Conservation (phyloP, 1,140 invertebrate species). For the Psix sp. region DNA sequence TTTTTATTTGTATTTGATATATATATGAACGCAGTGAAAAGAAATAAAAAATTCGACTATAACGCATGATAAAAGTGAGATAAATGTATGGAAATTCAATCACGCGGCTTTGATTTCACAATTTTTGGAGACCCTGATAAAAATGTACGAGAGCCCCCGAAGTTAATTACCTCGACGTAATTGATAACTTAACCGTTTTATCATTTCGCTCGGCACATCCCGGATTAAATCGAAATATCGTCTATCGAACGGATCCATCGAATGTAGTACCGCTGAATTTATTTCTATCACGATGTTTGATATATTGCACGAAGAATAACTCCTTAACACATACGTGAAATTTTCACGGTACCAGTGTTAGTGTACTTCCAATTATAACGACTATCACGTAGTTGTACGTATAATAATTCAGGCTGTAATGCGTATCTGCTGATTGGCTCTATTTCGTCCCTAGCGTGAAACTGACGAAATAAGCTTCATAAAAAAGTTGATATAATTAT, state of each 20-base stretch:
- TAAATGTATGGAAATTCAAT: slow-evolving; percentile 49
- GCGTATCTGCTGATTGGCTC: slow-evolving; percentile 19
- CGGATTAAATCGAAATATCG: slow-evolving; percentile 7
- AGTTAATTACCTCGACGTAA: slow-evolving; percentile 25
- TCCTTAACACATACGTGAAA: background rate
- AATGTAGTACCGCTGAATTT: too few species aligned
- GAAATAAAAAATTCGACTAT: too few species aligned
- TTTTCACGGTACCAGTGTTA: slow-evolving; percentile 4
- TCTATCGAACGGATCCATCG: too few species aligned
- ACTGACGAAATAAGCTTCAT: slow-evolving; percentile 5
- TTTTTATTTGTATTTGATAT: too few species aligned
- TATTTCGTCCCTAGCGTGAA: slow-evolving; percentile 7
- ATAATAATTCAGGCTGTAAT: slow-evolving; percentile 24
- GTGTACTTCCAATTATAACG: slow-evolving; percentile 7
- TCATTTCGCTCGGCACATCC: slow-evolving; percentile 4
- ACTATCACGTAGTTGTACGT: slow-evolving; percentile 15
- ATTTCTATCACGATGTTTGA: background rate
- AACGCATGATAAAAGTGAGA: slow-evolving; percentile 22
- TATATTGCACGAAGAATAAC: too few species aligned
- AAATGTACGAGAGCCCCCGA: slow-evolving; percentile 17
- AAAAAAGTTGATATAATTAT: slow-evolving; percentile 12
- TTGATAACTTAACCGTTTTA: slow-evolving; percentile 40
- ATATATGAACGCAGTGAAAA: too few species aligned
- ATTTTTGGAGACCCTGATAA: slow-evolving; percentile 26
- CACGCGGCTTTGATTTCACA: slow-evolving; percentile 29